Percentiles rank a stretch among this genome's conserved stretches.
phyloP scores from a whole-genome alignment of 2,888 invertebrate species.

The Arge pagana region DNA sequence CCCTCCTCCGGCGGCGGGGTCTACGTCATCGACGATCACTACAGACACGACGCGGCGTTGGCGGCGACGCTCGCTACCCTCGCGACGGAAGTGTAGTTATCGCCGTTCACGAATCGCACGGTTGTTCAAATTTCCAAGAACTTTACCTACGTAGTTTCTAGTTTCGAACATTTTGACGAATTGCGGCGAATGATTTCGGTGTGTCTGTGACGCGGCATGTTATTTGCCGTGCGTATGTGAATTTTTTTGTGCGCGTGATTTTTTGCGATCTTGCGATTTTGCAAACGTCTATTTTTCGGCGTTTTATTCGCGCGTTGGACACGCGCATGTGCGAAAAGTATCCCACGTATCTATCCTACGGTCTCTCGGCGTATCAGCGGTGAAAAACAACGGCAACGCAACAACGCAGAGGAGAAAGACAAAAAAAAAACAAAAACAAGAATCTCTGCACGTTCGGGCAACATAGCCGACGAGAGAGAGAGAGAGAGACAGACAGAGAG shows the following conservation, averaged over 20 bases:
- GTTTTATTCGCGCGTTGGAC: no score
- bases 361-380: no score
- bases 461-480: no score
- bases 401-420: not conserved
- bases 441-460: not conserved
- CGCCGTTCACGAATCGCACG: not conserved
- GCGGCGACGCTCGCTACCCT: slow-evolving; percentile 62
- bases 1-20: slow-evolving; percentile 56
- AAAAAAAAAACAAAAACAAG: not conserved
- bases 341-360: no score
- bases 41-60: slow-evolving; percentile 63
- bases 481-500: no score
- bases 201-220: slow-evolving; percentile 16
- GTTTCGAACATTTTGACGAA: slow-evolving; percentile 16
- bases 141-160: not conserved
- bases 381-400: no score
- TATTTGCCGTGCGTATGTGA: slow-evolving; percentile 10
- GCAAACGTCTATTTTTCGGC: no score
- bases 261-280: no score
- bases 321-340: no score
- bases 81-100: slow-evolving; percentile 76
- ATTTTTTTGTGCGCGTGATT: slow-evolving; percentile 1
- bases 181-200: slow-evolving; percentile 21
- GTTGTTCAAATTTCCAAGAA: not conserved
- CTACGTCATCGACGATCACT: slow-evolving; percentile 78